These are phyloP conservation scores for Oligia latruncula DNA, from an alignment of 2,888 invertebrate genomes.

Conservation along the genomic window DNA sequence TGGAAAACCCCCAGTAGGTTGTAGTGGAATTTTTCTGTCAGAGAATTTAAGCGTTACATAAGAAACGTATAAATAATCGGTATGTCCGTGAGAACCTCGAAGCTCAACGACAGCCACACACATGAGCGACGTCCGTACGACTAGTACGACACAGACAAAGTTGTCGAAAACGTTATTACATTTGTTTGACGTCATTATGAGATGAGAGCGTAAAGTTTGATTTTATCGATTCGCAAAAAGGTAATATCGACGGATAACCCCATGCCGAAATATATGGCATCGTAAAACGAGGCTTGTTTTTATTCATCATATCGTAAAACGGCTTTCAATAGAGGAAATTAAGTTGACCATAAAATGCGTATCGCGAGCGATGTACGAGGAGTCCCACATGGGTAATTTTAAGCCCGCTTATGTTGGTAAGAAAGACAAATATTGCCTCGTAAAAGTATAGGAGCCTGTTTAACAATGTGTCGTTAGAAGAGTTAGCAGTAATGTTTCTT, in stretches of 20 bases:
- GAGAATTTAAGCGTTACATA: slow-evolving; percentile 33
- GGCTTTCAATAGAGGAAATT: slow-evolving; percentile 77
- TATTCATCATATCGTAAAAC: slow-evolving; percentile 79
- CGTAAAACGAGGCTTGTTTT: slow-evolving; percentile 78
- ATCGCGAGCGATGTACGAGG: slow-evolving; percentile 60
- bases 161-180: slow-evolving; percentile 36
- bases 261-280: slow-evolving; percentile 74
- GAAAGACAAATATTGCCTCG: slow-evolving; percentile 38
- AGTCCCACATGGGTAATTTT: slow-evolving; percentile 56
- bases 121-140: slow-evolving; percentile 4
- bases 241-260: slow-evolving; percentile 71
- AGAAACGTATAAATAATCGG: slow-evolving; percentile 30
- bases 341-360: slow-evolving; percentile 74
- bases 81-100: slow-evolving; percentile 30
- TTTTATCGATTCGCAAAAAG: slow-evolving; percentile 71
- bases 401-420: slow-evolving; percentile 36
- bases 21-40: slow-evolving; percentile 28
- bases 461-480: slow-evolving; percentile 51
- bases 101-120: slow-evolving; percentile 12
- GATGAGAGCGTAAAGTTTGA: slow-evolving; percentile 62
- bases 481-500: slow-evolving; percentile 44
- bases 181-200: slow-evolving; percentile 45
- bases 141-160: slow-evolving; percentile 6
- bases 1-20: slow-evolving; percentile 35
- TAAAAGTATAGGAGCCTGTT: slow-evolving; percentile 45